These are phyloP conservation scores for Myathropa florea DNA, from an alignment of 2,888 invertebrate genomes.

Conservation along the genomic window DNA sequence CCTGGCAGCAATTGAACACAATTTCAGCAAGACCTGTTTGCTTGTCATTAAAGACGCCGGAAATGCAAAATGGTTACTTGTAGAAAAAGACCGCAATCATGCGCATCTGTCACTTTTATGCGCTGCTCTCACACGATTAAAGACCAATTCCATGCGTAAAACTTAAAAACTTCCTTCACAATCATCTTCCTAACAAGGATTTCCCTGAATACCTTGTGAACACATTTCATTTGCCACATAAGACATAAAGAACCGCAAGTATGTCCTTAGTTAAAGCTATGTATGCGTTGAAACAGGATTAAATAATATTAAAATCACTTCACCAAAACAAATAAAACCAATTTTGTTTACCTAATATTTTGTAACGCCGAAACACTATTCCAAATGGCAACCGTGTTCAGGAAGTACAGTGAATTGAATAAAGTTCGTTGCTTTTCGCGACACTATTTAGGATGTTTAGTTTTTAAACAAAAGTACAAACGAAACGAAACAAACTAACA, in stretches of 20 bases:
- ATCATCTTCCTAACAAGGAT: too few species aligned
- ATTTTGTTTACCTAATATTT: not conserved
- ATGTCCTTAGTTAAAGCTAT: too few species aligned
- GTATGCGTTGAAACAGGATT: not conserved
- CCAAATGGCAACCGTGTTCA: conserved; percentile 1
- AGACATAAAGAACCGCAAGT: not conserved
- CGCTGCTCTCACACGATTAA: not conserved
- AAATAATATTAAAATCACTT: not conserved
- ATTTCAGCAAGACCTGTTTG: too few species aligned
- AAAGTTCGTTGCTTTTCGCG: not conserved
- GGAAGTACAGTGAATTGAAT: too few species aligned
- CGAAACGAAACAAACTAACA: conserved; percentile 22
- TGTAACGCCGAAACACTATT: not conserved
- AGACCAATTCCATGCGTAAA: too few species aligned
- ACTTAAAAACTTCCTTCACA: too few species aligned
- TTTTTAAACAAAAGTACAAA: not conserved
- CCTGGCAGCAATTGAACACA: too few species aligned
- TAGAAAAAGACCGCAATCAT: not conserved
- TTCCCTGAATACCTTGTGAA: too few species aligned
- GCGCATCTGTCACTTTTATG: not conserved
- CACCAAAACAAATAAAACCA: not conserved
- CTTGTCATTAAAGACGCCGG: too few species aligned
- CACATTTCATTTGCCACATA: not conserved
- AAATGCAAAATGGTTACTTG: not conserved
- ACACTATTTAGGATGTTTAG: not conserved